These are phyloP conservation scores for Dione juno DNA, from an alignment of 2,888 invertebrate species.

Conservation along the genomic window DNA sequence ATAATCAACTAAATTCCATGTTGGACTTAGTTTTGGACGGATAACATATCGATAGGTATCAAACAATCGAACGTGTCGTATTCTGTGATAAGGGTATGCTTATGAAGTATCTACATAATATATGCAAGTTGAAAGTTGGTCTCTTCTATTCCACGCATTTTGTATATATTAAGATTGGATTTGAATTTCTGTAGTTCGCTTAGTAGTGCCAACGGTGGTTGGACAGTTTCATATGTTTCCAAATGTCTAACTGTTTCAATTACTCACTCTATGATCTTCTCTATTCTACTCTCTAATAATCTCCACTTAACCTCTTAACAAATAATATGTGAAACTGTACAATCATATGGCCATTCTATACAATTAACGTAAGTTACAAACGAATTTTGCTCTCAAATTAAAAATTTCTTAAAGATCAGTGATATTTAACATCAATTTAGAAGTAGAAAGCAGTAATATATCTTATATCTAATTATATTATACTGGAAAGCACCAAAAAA, in stretches of 20 bases:
- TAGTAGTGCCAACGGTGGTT: slow-evolving; percentile 66
- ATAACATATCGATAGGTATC: slow-evolving; percentile 74
- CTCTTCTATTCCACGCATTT: slow-evolving; percentile 58
- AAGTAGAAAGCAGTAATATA: slow-evolving; percentile 57
- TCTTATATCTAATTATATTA: slow-evolving; percentile 54
- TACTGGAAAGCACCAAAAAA: slow-evolving; percentile 73
- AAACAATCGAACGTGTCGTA: slow-evolving; percentile 70
- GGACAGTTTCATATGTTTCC: slow-evolving; percentile 51
- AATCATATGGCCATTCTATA: slow-evolving; percentile 73
- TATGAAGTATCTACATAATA: slow-evolving; percentile 66
- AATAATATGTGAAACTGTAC: slow-evolving; percentile 55
- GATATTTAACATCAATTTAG: slow-evolving; percentile 61
- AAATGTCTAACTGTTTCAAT: slow-evolving; percentile 35
- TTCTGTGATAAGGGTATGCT: slow-evolving; percentile 81
- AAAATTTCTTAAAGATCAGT: slow-evolving; percentile 60
- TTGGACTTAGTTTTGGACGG: slow-evolving; percentile 32
- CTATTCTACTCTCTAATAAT: slow-evolving; percentile 20
- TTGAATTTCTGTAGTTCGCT: slow-evolving; percentile 80
- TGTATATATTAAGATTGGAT: slow-evolving; percentile 73
- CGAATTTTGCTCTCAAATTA: slow-evolving; percentile 61
- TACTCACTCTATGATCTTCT: slow-evolving; percentile 11
- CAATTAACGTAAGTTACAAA: slow-evolving; percentile 59
- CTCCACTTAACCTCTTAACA: slow-evolving; percentile 16
- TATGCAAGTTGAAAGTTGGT: slow-evolving; percentile 55
- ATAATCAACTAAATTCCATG: slow-evolving; percentile 13